A percentile compares a stretch with the other conserved stretches of the same genome.
Evolutionary conservation across 2,797 vertebrate species (phyloP).

Genomic region (Gymnodraco acuticeps): DNA sequence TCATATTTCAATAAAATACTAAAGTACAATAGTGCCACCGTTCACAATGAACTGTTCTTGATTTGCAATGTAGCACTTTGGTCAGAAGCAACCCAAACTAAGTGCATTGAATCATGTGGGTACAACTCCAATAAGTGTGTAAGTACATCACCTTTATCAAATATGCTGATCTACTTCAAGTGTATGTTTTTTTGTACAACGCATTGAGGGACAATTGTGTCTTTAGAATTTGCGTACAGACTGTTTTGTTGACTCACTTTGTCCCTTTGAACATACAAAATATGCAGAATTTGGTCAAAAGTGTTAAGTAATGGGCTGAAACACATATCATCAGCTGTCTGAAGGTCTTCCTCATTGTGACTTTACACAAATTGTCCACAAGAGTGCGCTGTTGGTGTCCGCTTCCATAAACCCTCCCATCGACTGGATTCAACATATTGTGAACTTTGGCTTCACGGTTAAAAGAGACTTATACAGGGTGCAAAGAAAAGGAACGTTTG

Average conservation of each 20-base stretch:
- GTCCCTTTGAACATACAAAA: background rate
- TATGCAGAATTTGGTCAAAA: background rate
- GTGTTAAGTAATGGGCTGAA: background rate
- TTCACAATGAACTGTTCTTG: background rate
- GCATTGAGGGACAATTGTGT: background rate
- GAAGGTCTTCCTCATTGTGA: background rate
- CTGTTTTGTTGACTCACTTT: background rate
- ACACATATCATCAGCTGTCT: background rate
- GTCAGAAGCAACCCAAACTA: background rate
- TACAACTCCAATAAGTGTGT: background rate
- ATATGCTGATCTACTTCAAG: background rate
- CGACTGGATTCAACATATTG: conserved; percentile 3
- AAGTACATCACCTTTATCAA: background rate
- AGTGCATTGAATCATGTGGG: background rate
- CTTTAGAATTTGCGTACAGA: background rate
- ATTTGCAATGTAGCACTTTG: background rate
- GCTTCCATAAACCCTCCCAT: background rate
- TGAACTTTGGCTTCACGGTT: conserved; percentile 11
- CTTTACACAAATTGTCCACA: conserved; percentile 39
- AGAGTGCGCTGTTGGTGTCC: conserved; percentile 23
- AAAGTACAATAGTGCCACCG: background rate
- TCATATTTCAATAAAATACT: too few relatives aligned
- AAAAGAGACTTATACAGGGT: background rate
- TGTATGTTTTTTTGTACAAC: background rate
- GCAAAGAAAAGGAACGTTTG: background rate